Evolutionary conservation across 2,888 invertebrate genomes (phyloP).

Genomic region (Andrena trimmerana): DNA sequence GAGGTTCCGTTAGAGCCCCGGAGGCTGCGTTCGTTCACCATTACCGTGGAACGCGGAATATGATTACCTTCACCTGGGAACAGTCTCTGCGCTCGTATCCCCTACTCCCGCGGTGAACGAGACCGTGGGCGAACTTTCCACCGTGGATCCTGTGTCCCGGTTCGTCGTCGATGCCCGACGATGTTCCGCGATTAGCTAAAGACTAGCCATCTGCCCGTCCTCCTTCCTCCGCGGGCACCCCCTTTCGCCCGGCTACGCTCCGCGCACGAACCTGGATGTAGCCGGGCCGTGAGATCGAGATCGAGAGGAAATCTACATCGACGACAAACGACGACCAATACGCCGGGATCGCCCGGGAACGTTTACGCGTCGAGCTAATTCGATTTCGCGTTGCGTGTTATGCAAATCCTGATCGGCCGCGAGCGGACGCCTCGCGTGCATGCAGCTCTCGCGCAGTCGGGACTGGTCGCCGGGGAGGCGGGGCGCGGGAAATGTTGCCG

Average conservation of each 20-base stretch:
- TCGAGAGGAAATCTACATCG: conserved; percentile 10
- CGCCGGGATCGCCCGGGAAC: not conserved
- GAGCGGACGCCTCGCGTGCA: conserved; percentile 29
- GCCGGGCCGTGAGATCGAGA: conserved; percentile 55
- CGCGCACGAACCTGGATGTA: conserved; percentile 28
- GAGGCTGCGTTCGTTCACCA: conserved; percentile 82
- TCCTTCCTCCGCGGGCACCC: not conserved
- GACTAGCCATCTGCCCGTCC: conserved; percentile 9
- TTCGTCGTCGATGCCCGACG: conserved; percentile 46
- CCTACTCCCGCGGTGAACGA: conserved; percentile 38
- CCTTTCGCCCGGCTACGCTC: not conserved
- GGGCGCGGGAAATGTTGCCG: conserved; percentile 36
- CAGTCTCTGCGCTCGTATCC: conserved; percentile 59
- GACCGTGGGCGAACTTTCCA: conserved; percentile 69
- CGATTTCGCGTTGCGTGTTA: conserved; percentile 58
- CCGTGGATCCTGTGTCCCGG: conserved; percentile 60
- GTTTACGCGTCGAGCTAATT: conserved; percentile 54
- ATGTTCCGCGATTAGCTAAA: conserved; percentile 52
- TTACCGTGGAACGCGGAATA: conserved; percentile 84
- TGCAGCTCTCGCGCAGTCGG: conserved; percentile 1
- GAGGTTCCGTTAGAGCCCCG: conserved; percentile 82
- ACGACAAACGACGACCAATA: conserved; percentile 35
- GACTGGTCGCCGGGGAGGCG: conserved; percentile 2
- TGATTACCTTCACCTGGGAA: conserved; percentile 81
- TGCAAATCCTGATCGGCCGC: conserved; percentile 55